A percentile compares a stretch with the other conserved stretches of the same genome.
Evolutionary conservation across 1,140 invertebrate species (phyloP).

Genomic region (Pogonomyrmex californicus): DNA sequence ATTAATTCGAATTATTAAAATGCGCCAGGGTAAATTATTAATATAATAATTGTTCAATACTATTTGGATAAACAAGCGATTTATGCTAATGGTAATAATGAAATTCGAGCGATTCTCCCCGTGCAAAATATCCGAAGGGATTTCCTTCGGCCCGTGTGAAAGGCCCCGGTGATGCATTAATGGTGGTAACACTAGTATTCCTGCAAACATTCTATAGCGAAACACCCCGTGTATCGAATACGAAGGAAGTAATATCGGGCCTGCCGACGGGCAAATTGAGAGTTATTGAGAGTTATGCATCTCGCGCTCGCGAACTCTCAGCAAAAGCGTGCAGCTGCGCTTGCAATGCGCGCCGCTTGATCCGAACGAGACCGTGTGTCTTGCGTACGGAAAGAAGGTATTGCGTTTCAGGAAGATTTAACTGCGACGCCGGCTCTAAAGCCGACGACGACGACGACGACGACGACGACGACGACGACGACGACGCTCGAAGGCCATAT

Average conservation of each 20-base stretch:
- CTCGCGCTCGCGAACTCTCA: constrained; percentile 57
- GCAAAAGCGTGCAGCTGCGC: constrained; percentile 40
- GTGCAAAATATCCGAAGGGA: neutral
- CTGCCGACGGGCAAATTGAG: constrained; percentile 70
- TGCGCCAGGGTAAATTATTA: neutral
- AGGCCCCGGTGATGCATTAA: neutral
- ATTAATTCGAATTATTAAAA: no score
- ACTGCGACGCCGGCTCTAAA: constrained; percentile 37
- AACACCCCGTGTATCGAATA: constrained; percentile 65
- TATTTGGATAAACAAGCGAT: neutral
- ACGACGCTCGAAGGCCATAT: constrained; percentile 55
- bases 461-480: constrained; percentile 9
- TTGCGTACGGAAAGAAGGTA: constrained; percentile 68
- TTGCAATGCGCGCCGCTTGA: constrained; percentile 65
- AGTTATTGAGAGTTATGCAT: constrained; percentile 77
- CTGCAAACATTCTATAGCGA: neutral
- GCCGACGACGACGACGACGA: constrained; percentile 15
- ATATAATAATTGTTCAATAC: neutral
- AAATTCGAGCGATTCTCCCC: neutral
- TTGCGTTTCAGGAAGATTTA: constrained; percentile 73
- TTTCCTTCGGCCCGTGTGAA: neutral
- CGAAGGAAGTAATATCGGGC: constrained; percentile 66
- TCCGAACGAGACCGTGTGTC: constrained; percentile 61
- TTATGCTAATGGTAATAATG: neutral
- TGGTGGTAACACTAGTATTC: neutral